Conservation (phyloP, 2,113 vertebrate species). For the Pelusios castaneus region DNA sequence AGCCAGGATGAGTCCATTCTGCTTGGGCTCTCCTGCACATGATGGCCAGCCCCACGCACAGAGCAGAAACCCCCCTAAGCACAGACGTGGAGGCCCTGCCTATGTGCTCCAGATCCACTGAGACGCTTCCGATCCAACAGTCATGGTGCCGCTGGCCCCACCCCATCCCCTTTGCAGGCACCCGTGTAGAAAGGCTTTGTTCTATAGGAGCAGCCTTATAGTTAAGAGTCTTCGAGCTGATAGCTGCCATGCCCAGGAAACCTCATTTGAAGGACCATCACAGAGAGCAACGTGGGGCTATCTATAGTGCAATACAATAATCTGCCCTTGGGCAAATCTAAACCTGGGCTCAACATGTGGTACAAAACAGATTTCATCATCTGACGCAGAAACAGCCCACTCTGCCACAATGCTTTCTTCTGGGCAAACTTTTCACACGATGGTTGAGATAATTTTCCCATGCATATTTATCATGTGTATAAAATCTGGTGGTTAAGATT, state of each 20-base stretch:
- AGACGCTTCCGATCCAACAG: neutral
- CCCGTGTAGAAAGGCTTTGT: fast-evolving
- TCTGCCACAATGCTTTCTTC: neutral
- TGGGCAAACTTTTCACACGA: neutral
- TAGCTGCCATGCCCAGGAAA: too few relatives aligned
- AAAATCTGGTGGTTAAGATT: neutral
- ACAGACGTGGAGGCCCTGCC: too few relatives aligned
- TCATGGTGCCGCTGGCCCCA: neutral
- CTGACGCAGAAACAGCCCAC: neutral
- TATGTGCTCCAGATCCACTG: neutral
- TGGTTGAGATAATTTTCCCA: neutral
- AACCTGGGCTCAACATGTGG: neutral
- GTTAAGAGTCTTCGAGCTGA: neutral
- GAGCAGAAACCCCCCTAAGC: neutral
- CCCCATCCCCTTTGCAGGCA: too few relatives aligned
- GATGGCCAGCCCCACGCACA: neutral
- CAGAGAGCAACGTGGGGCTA: too few relatives aligned
- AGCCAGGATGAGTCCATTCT: fast-evolving
- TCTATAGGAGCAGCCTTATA: neutral
- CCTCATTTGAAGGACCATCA: too few relatives aligned
- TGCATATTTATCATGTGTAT: neutral
- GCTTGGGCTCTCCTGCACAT: neutral
- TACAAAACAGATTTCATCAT: neutral
- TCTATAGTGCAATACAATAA: neutral
- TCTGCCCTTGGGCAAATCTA: neutral